These are phyloP conservation scores for Maccullochella peelii DNA, from an alignment of 2,113 vertebrate genomes.

Conservation along the genomic window DNA sequence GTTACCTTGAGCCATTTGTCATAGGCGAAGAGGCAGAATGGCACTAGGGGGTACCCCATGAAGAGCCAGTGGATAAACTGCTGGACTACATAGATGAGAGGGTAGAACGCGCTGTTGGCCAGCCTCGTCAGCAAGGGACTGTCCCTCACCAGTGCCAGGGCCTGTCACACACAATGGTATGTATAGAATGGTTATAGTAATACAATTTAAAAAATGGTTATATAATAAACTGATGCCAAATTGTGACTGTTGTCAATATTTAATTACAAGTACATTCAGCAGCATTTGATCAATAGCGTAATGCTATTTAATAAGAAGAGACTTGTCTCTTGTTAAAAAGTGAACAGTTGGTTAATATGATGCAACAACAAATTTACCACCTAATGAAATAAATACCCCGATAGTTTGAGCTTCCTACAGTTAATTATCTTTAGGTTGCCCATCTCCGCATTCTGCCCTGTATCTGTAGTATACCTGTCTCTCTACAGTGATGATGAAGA, in stretches of 20 bases:
- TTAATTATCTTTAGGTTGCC: background rate
- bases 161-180: conserved; percentile 82
- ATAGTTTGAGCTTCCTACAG: background rate
- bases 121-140: conserved; percentile 86
- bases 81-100: conserved; percentile 90
- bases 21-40: conserved; percentile 96
- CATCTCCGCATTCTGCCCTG: conserved; percentile 2
- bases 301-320: conserved; percentile 33
- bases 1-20: conserved; percentile 97
- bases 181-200: background rate
- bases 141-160: conserved; percentile 85
- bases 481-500: conserved; percentile 94
- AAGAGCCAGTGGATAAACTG: conserved; percentile 96
- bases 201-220: conserved; percentile 13
- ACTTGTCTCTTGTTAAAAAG: background rate
- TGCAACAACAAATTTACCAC: background rate
- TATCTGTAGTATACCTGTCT: conserved; percentile 86
- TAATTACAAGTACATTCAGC: conserved; percentile 31
- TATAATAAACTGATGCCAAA: conserved; percentile 8
- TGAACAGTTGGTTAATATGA: background rate
- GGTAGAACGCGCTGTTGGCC: conserved; percentile 84
- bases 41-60: conserved; percentile 94
- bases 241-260: conserved; percentile 26
- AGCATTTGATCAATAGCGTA: conserved; percentile 28
- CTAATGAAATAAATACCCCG: background rate